A percentile compares a stretch with the other conserved stretches of the same genome.
Evolutionary conservation across 2,797 vertebrate genomes (phyloP).

Genomic region (Sarcophilus harrisii): DNA sequence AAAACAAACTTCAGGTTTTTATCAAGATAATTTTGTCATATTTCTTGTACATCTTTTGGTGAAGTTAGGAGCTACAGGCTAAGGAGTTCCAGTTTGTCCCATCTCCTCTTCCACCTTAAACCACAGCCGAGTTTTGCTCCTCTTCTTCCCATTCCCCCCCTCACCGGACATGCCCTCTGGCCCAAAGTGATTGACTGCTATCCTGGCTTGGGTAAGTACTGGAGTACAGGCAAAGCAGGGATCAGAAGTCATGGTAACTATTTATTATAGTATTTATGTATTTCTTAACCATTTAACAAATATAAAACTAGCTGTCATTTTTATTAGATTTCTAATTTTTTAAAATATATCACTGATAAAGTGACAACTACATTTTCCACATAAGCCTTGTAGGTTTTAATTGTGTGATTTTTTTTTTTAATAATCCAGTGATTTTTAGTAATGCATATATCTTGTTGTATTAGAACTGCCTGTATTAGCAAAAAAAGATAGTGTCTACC

Average conservation of each 20-base stretch:
- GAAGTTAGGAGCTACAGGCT: background rate
- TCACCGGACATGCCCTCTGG: background rate
- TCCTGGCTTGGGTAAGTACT: accelerated
- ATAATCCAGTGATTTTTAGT: background rate
- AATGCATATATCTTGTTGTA: background rate
- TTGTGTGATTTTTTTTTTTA: background rate
- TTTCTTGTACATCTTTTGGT: background rate
- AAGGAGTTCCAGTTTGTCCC: background rate
- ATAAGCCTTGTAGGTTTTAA: background rate
- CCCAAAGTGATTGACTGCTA: background rate
- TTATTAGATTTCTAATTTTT: background rate
- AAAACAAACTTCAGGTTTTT: background rate
- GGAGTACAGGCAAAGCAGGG: background rate
- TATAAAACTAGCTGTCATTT: background rate
- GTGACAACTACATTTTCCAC: background rate
- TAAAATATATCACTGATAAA: background rate
- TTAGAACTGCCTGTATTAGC: background rate
- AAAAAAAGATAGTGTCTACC: background rate
- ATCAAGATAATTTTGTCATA: background rate
- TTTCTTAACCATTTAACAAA: background rate
- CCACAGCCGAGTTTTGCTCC: background rate
- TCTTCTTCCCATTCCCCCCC: background rate
- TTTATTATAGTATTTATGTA: background rate
- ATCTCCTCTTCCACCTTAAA: background rate
- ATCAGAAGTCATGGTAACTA: background rate